Conservation (phyloP, 1,140 invertebrate genomes). For the Drusus annulatus region DNA sequence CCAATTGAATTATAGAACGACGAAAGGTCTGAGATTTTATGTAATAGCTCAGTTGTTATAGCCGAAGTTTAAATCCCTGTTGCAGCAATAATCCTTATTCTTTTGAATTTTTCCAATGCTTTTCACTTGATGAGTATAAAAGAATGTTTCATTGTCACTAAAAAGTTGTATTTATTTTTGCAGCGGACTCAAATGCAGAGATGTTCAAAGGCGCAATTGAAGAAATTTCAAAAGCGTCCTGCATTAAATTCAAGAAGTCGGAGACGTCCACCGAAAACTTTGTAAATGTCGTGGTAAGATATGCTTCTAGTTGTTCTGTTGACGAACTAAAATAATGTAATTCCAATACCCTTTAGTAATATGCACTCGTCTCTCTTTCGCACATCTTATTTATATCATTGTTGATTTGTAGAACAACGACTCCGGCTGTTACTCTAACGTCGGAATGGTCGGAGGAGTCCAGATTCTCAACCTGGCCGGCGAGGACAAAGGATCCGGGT, state of each 20-base stretch:
- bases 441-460: constrained; percentile 69
- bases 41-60: no score
- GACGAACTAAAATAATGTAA: not conserved
- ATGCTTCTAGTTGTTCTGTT: not conserved
- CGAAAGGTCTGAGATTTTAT: no score
- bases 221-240: not conserved
- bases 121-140: no score
- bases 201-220: not conserved
- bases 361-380: no score
- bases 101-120: no score
- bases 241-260: not conserved
- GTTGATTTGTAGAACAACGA: constrained; percentile 64
- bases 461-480: constrained; percentile 71
- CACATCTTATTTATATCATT: no score
- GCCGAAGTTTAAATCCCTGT: no score
- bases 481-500: constrained; percentile 67
- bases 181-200: not conserved
- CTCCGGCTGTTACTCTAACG: constrained; percentile 71
- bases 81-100: no score
- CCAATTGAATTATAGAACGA: no score
- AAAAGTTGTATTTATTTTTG: not conserved
- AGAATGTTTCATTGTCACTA: not conserved
- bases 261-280: not conserved
- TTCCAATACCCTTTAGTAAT: not conserved
- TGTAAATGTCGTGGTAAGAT: constrained; percentile 1